Evolutionary conservation across 2,888 invertebrate species (phyloP), one percentile per base, ranked within the genome.

Genomic region (Lomographa bimaculata): DNA sequence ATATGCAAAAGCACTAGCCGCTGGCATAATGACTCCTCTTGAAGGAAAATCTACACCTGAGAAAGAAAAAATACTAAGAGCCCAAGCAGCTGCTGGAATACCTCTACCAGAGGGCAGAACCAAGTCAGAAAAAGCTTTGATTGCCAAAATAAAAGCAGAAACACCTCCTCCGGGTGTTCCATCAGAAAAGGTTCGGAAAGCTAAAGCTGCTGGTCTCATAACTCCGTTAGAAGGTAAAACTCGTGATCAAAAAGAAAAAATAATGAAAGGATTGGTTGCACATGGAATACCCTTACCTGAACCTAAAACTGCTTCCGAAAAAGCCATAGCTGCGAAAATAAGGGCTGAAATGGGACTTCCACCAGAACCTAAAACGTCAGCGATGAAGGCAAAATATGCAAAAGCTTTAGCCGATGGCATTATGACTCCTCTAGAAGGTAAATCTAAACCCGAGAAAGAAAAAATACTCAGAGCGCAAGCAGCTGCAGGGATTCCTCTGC

Each of bases 181-280:
- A 7, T 43, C 47, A 7, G 53, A 51, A 35, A 57, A 40, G 28
- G 17, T 58, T 9, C 44, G 29, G n/a, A n/a, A n/a, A 3, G n/a
- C n/a, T n/a, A n/a, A n/a, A n/a, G n/a, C 57, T 1, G 60, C 57
- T 7, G 68, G 64, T 1, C 7, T 60, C 0, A 0, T 66, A 60
- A 61, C 61, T 4, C 60, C 67, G 2, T 37, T 68, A 26, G 35
- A 46, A 43, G 65, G 62, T 1, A 64, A 70, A 46, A 34, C 58
- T 0, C 43, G 47, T 4, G 37, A 37, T 12, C 47, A 65, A 35
- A 61, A 61, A 46, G 64, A 65, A 50, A 62, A 60, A 39, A 63
- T 65, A 18, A 8, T 69, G 2, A 57, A 38, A 36, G 54, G 46
- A 0, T 44, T 55, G 37, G 63, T 54, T 7, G 35, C 35, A 9